Evolutionary conservation across 2,888 invertebrate species (phyloP).

Genomic region (Gisinianus flammeolus): DNA sequence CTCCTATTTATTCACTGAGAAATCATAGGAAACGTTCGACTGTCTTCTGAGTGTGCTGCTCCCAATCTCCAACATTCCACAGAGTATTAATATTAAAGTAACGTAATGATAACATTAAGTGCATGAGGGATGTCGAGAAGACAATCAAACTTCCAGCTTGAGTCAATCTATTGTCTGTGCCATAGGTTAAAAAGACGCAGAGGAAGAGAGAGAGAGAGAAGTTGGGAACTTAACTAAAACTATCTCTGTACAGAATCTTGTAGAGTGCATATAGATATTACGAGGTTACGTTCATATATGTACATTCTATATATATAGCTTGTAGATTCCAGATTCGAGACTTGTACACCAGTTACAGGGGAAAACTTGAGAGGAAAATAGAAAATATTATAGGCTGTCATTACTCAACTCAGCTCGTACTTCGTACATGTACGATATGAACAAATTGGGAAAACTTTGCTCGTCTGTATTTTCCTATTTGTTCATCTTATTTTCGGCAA

Average conservation of each 20-base stretch:
- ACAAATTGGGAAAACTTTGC: too few species aligned
- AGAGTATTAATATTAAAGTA: not conserved
- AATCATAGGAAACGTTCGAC: not conserved
- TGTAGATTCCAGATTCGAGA: not conserved
- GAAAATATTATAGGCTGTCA: too few species aligned
- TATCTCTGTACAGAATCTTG: not conserved
- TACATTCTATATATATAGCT: not conserved
- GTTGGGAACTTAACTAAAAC: not conserved
- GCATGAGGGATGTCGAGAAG: not conserved
- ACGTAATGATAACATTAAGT: not conserved
- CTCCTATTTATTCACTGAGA: not conserved
- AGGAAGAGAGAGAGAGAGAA: not conserved
- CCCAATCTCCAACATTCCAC: not conserved
- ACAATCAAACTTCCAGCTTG: not conserved
- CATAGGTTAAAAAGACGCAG: not conserved
- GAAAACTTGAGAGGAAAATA: too few species aligned
- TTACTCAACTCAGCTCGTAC: too few species aligned
- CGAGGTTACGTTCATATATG: too few species aligned
- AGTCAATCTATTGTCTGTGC: conserved; percentile 5
- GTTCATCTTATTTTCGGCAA: too few species aligned
- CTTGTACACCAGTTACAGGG: too few species aligned
- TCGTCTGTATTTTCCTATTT: too few species aligned
- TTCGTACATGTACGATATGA: too few species aligned
- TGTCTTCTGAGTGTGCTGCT: not conserved
- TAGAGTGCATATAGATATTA: too few species aligned